Base-by-base conservation (phyloP, 2,113 vertebrate species). In the Andinoacara biseriatus region DNA sequence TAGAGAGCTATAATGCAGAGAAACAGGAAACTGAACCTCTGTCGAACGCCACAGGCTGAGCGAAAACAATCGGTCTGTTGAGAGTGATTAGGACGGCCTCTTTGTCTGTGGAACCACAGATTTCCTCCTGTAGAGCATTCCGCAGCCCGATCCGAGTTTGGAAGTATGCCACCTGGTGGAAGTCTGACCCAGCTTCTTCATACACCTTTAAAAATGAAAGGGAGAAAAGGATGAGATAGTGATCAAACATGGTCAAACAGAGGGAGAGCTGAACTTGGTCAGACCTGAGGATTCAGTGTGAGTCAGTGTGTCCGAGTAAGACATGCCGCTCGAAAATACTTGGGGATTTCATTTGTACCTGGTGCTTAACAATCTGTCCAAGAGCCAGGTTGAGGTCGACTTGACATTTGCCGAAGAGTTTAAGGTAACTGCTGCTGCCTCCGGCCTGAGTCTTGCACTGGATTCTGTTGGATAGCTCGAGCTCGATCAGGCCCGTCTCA, bases 141-240 rank as follows among this genome's bases (percentile, higher is more conserved):
- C 98, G 95, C 87, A 99, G 94, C 57, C 98, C 98, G 33, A 99
- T 99, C 75, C 98, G 96, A 40, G 98, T 99, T 87, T 97, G 97
- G 94, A 99, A 99, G 93, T 99, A 99, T 2, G 98, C 98, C 91
- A 99, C 98, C 86, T 99, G 98, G 94, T 99, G 98, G 89, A 99
- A 99, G 94, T 99, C 98, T 57, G 98, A 99, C 60, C 98, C 97
- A 60, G 98, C 98, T 95, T 99, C 98, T 92, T 99, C 98, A 86
- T 99, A 99, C 65, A 99, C 98, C 98, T 99, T 80, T n/a, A n/a
- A 7, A 35, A 31, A 33, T 18, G n/a, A 6, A 24, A 22, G 8
- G 14, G 24, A 49, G 31, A 7, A 35, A 20, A 40, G 31, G 24
- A 20, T 31, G 0, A 1, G 46, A 72, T 13, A 20, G 43, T 31